Percentiles rank a stretch among this genome's conserved stretches.
Conservation (phyloP, 2,888 invertebrate genomes). For the Xestia rhomboidea region DNA sequence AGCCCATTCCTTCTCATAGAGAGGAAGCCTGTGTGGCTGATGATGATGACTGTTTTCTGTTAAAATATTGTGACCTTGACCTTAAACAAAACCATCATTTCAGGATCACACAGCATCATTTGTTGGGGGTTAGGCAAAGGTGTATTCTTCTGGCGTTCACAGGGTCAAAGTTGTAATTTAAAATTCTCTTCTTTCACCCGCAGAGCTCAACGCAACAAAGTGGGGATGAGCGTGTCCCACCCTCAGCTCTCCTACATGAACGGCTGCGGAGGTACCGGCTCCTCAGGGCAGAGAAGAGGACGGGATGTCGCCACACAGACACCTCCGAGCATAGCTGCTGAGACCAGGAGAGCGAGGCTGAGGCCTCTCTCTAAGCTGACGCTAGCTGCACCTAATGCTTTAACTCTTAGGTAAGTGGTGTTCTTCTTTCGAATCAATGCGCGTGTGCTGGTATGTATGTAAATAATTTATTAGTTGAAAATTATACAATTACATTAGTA, state of each 20-base stretch:
- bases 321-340: slow-evolving; percentile 92
- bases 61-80: no score
- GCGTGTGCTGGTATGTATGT: no score
- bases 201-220: slow-evolving; percentile 86
- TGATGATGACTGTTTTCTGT: not conserved
- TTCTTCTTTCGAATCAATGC: not conserved
- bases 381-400: slow-evolving; percentile 83
- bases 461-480: no score
- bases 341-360: slow-evolving; percentile 89
- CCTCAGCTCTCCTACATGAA: slow-evolving; percentile 92
- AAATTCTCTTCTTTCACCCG: rapidly evolving
- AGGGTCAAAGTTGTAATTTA: not conserved
- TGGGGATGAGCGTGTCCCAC: slow-evolving; percentile 90
- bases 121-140: no score
- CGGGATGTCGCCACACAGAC: slow-evolving; percentile 94
- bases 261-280: slow-evolving; percentile 82
- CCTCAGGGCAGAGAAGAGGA: slow-evolving; percentile 79
- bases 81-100: no score
- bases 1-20: no score
- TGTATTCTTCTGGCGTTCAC: no score
- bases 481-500: no score
- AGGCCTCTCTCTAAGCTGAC: slow-evolving; percentile 81
- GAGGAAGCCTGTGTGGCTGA: no score
- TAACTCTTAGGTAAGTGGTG: slow-evolving; percentile 81
- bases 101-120: no score